Evolutionary conservation across 2,797 vertebrate species (phyloP).

Genomic region (Liparis tanakae): DNA sequence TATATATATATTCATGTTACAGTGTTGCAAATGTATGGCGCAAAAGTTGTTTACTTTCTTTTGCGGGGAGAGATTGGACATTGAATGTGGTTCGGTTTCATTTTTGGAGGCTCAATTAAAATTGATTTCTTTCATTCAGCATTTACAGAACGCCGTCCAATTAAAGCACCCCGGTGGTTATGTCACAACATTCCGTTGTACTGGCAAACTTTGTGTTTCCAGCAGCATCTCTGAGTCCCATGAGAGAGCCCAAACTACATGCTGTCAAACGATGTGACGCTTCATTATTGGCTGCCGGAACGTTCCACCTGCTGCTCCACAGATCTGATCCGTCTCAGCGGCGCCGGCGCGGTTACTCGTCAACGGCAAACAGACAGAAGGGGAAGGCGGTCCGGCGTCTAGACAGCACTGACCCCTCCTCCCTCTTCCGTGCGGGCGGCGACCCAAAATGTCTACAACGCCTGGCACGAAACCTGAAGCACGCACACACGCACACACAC

Average conservation of each 20-base stretch:
- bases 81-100: not conserved
- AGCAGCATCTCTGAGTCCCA: slow-evolving; percentile 17
- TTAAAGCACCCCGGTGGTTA: not conserved
- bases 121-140: not conserved
- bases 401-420: too few relatives aligned
- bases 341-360: not conserved
- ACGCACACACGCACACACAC: not conserved
- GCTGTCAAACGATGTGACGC: slow-evolving; percentile 60
- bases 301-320: slow-evolving; percentile 22
- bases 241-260: slow-evolving; percentile 26
- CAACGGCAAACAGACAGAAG: not conserved
- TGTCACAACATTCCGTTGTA: slow-evolving; percentile 1
- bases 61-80: not conserved
- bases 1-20: not conserved
- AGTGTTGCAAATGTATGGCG: not conserved
- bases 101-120: slow-evolving; percentile 2
- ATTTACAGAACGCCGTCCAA: slow-evolving; percentile 8
- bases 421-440: too few relatives aligned
- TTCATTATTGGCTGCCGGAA: slow-evolving; percentile 40
- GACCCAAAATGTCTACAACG: too few relatives aligned
- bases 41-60: not conserved
- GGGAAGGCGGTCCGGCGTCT: not conserved
- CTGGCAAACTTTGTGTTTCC: slow-evolving; percentile 7
- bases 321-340: too few relatives aligned
- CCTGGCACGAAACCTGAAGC: too few relatives aligned